Evolutionary conservation across 23 tunicate species (phyloP).

Genomic region (Botrylloides violaceus): DNA sequence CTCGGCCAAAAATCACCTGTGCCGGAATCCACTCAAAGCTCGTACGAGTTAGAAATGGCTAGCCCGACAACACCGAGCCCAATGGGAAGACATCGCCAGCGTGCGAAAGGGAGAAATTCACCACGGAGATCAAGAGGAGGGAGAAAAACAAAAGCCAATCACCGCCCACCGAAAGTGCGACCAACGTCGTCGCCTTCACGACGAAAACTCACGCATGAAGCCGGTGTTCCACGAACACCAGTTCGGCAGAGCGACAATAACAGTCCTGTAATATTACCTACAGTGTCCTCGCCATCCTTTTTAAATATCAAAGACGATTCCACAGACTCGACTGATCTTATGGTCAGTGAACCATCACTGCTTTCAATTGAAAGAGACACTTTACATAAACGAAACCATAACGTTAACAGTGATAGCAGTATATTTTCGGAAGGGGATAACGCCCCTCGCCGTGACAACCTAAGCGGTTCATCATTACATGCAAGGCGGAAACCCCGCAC

Average conservation of each 20-base stretch:
- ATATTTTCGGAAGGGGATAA: background rate
- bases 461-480: background rate
- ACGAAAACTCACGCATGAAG: background rate
- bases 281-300: background rate
- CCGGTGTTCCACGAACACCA: slow-evolving; percentile 1
- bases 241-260: background rate
- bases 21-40: slow-evolving; percentile 5
- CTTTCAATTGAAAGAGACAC: background rate
- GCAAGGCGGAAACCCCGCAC: background rate
- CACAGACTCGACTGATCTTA: background rate
- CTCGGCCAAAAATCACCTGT: background rate
- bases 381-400: background rate
- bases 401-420: background rate
- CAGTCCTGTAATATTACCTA: background rate
- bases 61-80: background rate
- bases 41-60: background rate
- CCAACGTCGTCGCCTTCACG: slow-evolving; percentile 1
- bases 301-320: background rate
- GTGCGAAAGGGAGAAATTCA: background rate
- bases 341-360: background rate
- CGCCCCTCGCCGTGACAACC: background rate
- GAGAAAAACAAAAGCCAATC: background rate
- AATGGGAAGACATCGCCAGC: background rate
- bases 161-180: background rate
- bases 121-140: background rate